A percentile compares a stretch with the other conserved stretches of the same genome.
Conservation (phyloP, 2,797 vertebrate genomes). For the Petrocephalus sullivani region DNA sequence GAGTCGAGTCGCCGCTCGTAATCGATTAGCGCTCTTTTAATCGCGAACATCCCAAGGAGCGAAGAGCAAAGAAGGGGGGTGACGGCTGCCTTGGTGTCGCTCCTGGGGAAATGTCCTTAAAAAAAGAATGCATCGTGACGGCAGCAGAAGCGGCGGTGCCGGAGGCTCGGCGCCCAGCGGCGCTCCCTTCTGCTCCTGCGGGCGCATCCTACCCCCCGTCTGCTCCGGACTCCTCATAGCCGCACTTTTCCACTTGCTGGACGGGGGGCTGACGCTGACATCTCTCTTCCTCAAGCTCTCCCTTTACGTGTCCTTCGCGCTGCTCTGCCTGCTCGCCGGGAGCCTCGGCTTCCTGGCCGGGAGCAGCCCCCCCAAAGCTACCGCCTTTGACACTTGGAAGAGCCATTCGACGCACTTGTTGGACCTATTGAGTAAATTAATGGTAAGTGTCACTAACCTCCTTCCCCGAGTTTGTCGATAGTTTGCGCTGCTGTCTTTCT, state of each 20-base stretch:
- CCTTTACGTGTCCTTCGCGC: slow-evolving; percentile 65
- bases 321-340: slow-evolving; percentile 67
- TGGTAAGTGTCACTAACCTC: slow-evolving; percentile 48
- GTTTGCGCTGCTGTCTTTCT: neutral
- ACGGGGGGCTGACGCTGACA: slow-evolving; percentile 62
- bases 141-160: slow-evolving; percentile 35
- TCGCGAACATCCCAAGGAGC: neutral
- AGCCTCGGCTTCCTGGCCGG: slow-evolving; percentile 59
- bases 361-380: slow-evolving; percentile 60
- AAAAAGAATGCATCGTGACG: slow-evolving; percentile 47
- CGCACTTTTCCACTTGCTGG: slow-evolving; percentile 61
- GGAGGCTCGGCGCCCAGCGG: slow-evolving; percentile 46
- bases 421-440: slow-evolving; percentile 61
- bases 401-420: slow-evolving; percentile 43
- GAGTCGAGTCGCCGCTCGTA: slow-evolving; percentile 22
- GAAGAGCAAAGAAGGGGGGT: neutral
- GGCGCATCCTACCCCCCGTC: slow-evolving; percentile 60
- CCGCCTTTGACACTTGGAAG: slow-evolving; percentile 50
- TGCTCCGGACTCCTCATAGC: slow-evolving; percentile 59
- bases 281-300: slow-evolving; percentile 69
- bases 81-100: slow-evolving; percentile 13
- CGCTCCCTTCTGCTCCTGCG: slow-evolving; percentile 41
- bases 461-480: no score
- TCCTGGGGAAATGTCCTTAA: slow-evolving; percentile 46
- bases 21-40: slow-evolving; percentile 6